Evolutionary conservation across 2,797 vertebrate genomes (phyloP), one percentile per base, ranked within the genome.

Genomic region (Sebastes aleutianus): DNA sequence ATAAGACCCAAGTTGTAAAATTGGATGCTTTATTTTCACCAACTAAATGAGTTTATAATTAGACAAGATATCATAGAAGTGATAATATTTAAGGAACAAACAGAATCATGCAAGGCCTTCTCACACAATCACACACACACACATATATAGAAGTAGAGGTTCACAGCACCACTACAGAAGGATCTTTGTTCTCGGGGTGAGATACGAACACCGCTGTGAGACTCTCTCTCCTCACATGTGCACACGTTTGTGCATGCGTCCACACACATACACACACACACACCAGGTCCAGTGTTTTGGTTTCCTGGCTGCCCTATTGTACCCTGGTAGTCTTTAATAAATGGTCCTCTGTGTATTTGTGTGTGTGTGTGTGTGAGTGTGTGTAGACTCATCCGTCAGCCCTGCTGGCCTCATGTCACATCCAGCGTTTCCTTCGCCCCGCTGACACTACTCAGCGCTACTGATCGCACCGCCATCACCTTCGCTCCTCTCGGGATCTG

Each of bases 241-340:
- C 80, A 83, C 85, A 62, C 31, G 11, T 54, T 61, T 50, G 47
- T 83, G 72, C 80, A 65, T 64, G 43, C 18, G 9, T 63, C 4
- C 76, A 70, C 61, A 63, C 20, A 34, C 71, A 71, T 68, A 73
- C 66, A 74, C 72, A 79, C 78, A 75, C 84, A 63, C 43, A 92
- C 85, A 92, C 85, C 90, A 87, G 76, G 87, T 87, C 89, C 86
- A 89, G 88, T 93, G 92, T 93, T 93, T 92, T 93, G 92, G 93
- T 93, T 94, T 94, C 91, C 92, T 92, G 90, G 90, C 92, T 72
- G 78, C 87, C 90, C 90, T 90, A 92, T 95, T 95, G 93, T 93
- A 87, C 80, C 81, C 83, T 92, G 90, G 89, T 89, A 91, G 91
- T 86, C 92, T 91, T 91, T 93, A 94, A 93, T 93, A 94, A 93